Evolutionary conservation across 2,797 vertebrate genomes (phyloP).

Genomic region (Carcharodon carcharias): DNA sequence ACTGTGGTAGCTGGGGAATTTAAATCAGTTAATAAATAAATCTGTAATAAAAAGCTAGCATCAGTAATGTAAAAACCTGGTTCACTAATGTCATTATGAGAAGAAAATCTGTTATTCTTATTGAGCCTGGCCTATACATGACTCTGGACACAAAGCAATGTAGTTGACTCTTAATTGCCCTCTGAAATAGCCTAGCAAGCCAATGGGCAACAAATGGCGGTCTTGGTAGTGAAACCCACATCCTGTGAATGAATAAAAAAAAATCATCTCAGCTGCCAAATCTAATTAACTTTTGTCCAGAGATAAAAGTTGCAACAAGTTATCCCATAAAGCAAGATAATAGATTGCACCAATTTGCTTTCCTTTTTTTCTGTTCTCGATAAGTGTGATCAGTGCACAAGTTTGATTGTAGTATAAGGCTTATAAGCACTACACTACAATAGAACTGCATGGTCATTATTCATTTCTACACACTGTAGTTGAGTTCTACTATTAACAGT

Average conservation of each 20-base stretch:
- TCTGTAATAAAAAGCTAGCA: too few relatives aligned
- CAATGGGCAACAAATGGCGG: background rate
- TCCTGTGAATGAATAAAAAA: background rate
- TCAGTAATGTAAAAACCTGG: too few relatives aligned
- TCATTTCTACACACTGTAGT: background rate
- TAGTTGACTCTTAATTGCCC: background rate
- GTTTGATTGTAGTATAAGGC: background rate
- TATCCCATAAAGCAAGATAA: background rate
- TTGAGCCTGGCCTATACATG: background rate
- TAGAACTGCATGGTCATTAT: background rate
- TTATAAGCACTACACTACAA: background rate
- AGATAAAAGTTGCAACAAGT: background rate
- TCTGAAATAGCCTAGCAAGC: background rate
- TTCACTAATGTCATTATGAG: background rate
- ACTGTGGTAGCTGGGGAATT: too few relatives aligned
- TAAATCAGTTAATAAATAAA: too few relatives aligned
- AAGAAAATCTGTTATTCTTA: background rate
- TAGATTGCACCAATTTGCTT: background rate
- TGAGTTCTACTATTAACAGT: background rate
- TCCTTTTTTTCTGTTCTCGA: background rate
- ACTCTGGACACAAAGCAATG: background rate
- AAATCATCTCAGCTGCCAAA: background rate
- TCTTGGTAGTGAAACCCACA: background rate
- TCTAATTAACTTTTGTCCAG: background rate
- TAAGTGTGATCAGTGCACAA: background rate